phyloP scores from a whole-genome alignment of 2,888 invertebrate species.

The Orchestes rusci region DNA sequence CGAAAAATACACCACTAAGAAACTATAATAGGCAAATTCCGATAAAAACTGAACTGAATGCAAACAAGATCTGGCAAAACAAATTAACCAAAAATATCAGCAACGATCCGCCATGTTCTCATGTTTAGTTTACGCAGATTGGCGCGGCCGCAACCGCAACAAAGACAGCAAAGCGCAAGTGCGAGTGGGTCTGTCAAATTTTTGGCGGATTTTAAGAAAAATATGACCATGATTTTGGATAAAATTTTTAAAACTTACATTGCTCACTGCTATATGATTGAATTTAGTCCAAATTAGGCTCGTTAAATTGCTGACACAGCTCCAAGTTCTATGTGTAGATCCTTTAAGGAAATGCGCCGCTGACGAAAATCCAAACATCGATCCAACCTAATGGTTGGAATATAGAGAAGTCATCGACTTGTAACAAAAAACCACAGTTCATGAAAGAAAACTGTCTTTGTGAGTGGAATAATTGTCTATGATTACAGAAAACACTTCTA shows the following conservation, averaged over 20 bases:
- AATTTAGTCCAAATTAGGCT: constrained; percentile 51
- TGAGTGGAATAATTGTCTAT: too few relatives aligned
- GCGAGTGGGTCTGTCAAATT: constrained; percentile 13
- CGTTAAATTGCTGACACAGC: constrained; percentile 42
- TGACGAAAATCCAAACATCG: constrained; percentile 62
- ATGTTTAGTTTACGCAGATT: constrained; percentile 19
- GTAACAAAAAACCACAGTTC: constrained; percentile 15
- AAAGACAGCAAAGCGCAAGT: constrained; percentile 20
- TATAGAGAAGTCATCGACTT: constrained; percentile 32
- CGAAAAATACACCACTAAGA: too few relatives aligned
- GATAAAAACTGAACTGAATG: too few relatives aligned
- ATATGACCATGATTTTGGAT: constrained; percentile 1
- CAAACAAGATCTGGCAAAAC: too few relatives aligned
- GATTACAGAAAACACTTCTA: too few relatives aligned
- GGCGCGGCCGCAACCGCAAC: constrained; percentile 6
- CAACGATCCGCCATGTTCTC: constrained; percentile 28
- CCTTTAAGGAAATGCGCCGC: constrained; percentile 60
- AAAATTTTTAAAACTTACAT: constrained; percentile 35
- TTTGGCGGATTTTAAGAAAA: constrained; percentile 16
- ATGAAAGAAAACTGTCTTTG: constrained; percentile 25
- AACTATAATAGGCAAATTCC: too few relatives aligned
- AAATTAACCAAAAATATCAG: too few relatives aligned
- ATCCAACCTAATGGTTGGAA: constrained; percentile 51
- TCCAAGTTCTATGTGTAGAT: constrained; percentile 64
- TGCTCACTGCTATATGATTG: constrained; percentile 38